Evolutionary conservation across 1,140 invertebrate genomes (phyloP).

Genomic region (Caligus rogercresseyi): DNA sequence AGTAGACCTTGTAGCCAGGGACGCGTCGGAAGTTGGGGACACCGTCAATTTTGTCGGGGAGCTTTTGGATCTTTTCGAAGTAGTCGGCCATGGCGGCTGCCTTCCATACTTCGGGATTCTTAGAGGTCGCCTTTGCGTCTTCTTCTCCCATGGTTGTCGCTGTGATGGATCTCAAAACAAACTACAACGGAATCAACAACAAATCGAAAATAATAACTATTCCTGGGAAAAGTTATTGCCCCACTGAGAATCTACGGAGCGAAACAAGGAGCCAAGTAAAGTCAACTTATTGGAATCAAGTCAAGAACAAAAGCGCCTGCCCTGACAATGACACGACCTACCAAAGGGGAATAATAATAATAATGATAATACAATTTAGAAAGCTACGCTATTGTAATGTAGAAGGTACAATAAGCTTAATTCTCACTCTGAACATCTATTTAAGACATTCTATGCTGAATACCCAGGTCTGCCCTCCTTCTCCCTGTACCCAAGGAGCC

Average conservation of each 20-base stretch:
- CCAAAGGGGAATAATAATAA: too few species aligned
- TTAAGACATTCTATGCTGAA: too few species aligned
- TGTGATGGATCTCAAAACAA: neutral
- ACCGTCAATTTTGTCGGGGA: conserved; percentile 14
- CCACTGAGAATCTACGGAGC: neutral
- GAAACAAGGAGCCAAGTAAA: neutral
- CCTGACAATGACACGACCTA: neutral
- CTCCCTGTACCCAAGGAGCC: too few species aligned
- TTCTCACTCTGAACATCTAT: too few species aligned
- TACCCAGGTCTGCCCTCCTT: too few species aligned
- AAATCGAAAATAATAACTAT: neutral
- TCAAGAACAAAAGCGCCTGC: neutral
- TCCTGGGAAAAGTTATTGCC: neutral
- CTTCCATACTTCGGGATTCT: conserved; percentile 20
- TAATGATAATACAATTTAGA: too few species aligned
- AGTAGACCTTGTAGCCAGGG: conserved; percentile 20
- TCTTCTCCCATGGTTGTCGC: neutral
- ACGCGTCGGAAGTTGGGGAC: conserved; percentile 20
- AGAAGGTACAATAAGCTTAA: too few species aligned
- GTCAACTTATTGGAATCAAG: neutral
- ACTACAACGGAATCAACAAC: neutral
- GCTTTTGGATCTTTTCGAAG: conserved; percentile 21
- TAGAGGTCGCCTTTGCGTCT: neutral
- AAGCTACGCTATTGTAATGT: too few species aligned
- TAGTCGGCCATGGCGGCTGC: conserved; percentile 16